Percentiles rank a stretch among this genome's conserved stretches.
Evolutionary conservation across 2,797 vertebrate species (phyloP).

Genomic region (Cercopithecus diana): DNA sequence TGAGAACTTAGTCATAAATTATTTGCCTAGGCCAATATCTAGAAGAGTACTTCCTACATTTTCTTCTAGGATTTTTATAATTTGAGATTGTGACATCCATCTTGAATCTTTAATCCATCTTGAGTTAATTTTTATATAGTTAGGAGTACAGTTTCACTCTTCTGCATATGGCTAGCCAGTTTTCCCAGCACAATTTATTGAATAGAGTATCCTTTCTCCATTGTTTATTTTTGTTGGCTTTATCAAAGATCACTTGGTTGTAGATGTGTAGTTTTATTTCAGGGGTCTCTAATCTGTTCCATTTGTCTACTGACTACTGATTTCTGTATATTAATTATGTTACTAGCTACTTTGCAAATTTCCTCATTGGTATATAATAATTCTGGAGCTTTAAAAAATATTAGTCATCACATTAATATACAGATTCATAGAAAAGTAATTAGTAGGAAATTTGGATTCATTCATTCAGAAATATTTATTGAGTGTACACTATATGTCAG

Average conservation of each 20-base stretch:
- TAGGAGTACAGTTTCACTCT: no score
- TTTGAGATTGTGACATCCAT: background rate
- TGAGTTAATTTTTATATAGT: no score
- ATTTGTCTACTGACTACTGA: background rate
- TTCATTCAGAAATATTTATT: slow-evolving; percentile 4
- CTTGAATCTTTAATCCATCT: no score
- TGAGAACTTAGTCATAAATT: background rate
- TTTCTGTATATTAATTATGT: background rate
- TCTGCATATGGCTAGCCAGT: no score
- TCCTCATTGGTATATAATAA: background rate
- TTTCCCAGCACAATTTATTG: no score
- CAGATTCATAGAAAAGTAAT: background rate
- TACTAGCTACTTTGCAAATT: background rate
- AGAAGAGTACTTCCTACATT: background rate
- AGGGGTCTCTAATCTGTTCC: no score
- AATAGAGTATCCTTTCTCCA: no score
- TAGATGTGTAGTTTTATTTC: no score
- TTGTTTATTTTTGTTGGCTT: no score
- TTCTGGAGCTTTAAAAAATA: background rate
- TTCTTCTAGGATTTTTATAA: background rate
- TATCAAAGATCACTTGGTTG: no score
- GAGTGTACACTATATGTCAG: background rate
- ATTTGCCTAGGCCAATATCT: background rate
- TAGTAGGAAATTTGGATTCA: background rate
- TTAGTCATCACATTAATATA: background rate